Percentiles rank a stretch among this genome's conserved stretches.
Conservation (phyloP, 2,797 vertebrate species). For the Clarias fuscus region DNA sequence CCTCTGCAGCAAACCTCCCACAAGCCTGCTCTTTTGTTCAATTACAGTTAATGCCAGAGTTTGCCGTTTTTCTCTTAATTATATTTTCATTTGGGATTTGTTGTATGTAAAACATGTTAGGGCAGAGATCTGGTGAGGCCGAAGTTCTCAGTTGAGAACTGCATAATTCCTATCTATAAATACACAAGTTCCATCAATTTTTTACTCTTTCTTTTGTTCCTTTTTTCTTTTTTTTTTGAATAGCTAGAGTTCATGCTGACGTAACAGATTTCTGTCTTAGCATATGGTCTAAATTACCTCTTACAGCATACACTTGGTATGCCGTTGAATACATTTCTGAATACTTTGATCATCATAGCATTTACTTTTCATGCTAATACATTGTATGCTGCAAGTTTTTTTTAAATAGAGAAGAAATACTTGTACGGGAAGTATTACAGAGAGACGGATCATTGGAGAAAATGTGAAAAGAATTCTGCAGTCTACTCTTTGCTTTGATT, state of each 20-base stretch:
- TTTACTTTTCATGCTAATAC: slow-evolving; percentile 26
- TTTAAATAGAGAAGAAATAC: slow-evolving; percentile 30
- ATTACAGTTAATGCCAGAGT: slow-evolving; percentile 99
- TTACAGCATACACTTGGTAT: slow-evolving; percentile 81
- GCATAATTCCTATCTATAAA: slow-evolving; percentile 86
- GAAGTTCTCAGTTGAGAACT: slow-evolving; percentile 82
- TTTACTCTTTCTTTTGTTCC: slow-evolving; percentile 59
- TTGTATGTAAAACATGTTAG: slow-evolving; percentile 83
- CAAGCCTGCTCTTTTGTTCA: slow-evolving; percentile 98
- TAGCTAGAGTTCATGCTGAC: slow-evolving; percentile 71
- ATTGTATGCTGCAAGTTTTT: slow-evolving; percentile 27
- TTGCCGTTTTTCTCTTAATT: slow-evolving; percentile 96
- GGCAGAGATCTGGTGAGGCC: slow-evolving; percentile 82
- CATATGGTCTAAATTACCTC: slow-evolving; percentile 94
- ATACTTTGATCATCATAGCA: slow-evolving; percentile 32
- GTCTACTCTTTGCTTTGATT: neutral
- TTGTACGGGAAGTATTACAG: neutral
- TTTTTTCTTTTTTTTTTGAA: slow-evolving; percentile 47
- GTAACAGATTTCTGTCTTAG: slow-evolving; percentile 92
- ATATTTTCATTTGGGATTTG: slow-evolving; percentile 99
- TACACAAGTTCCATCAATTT: slow-evolving; percentile 88
- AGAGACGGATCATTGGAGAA: neutral
- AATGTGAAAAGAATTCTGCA: neutral
- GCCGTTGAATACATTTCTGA: slow-evolving; percentile 59
- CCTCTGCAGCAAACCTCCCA: slow-evolving; percentile 87